Evolutionary conservation across 1,140 invertebrate species (phyloP).

Genomic region (Kradibia gibbosae): DNA sequence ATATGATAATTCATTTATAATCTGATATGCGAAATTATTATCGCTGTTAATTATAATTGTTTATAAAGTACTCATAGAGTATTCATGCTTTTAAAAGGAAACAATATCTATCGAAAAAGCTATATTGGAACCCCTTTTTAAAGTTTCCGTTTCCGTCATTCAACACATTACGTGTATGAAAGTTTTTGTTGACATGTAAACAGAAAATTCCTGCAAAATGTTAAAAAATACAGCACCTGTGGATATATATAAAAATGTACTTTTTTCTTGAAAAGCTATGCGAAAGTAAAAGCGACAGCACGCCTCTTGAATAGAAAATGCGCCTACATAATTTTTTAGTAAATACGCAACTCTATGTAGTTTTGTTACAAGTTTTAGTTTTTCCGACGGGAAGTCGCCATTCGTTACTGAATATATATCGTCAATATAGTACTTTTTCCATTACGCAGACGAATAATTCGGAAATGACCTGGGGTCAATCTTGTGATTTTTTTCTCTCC

Average conservation of each 20-base stretch:
- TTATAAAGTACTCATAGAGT: no score
- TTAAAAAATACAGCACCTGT: neutral
- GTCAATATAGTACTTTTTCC: neutral
- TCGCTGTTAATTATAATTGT: no score
- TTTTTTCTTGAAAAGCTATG: neutral
- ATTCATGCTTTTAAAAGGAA: no score
- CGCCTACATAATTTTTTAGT: slow-evolving; percentile 26
- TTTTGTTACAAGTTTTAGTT: neutral
- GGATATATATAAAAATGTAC: neutral
- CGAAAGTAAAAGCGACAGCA: neutral
- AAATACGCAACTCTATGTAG: neutral
- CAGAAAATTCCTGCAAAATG: neutral
- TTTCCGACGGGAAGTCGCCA: neutral
- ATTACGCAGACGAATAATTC: slow-evolving; percentile 65
- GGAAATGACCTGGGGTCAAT: slow-evolving; percentile 55
- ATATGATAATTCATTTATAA: no score
- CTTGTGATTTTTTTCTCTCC: slow-evolving; percentile 39
- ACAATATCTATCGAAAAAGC: neutral
- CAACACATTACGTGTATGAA: neutral
- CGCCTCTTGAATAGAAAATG: slow-evolving; percentile 16
- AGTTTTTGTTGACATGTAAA: neutral
- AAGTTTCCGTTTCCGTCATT: neutral
- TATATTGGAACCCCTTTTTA: neutral
- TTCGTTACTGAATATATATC: neutral
- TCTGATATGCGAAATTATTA: no score